These are phyloP conservation scores for Peribatodes rhomboidaria DNA, from an alignment of 2,888 invertebrate genomes.

Conservation along the genomic window DNA sequence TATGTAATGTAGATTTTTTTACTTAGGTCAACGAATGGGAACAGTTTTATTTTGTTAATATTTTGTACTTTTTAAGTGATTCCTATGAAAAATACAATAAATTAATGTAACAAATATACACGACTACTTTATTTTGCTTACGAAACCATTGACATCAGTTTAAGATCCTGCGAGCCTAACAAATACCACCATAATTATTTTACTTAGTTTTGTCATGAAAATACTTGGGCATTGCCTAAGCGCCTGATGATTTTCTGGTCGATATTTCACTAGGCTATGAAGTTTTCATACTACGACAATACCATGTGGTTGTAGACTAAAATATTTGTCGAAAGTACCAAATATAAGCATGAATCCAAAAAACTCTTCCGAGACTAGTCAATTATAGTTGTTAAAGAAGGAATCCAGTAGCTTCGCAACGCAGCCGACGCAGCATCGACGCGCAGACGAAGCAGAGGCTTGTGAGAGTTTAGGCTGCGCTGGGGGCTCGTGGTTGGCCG, in stretches of 20 bases:
- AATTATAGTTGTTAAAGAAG: conserved; percentile 68
- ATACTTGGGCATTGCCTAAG: too few relatives aligned
- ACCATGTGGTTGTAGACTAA: background rate
- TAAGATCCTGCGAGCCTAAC: background rate
- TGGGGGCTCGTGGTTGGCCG: conserved; percentile 12
- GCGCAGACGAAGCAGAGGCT: conserved; percentile 40
- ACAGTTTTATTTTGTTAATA: conserved; percentile 45
- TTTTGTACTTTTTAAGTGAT: conserved; percentile 46
- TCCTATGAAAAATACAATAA: conserved; percentile 48
- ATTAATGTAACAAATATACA: conserved; percentile 37
- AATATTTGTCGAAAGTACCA: background rate
- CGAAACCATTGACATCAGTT: background rate
- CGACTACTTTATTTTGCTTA: conserved; percentile 7
- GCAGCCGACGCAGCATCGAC: conserved; percentile 65
- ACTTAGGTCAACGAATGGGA: conserved; percentile 40
- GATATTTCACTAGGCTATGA: background rate
- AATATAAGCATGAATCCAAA: background rate
- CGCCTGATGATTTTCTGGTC: background rate
- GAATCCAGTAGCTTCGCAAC: conserved; percentile 72
- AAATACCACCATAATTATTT: background rate
- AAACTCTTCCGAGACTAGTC: background rate
- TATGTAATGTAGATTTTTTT: conserved; percentile 28
- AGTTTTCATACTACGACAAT: background rate
- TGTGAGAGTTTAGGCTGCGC: conserved; percentile 27
- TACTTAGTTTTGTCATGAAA: too few relatives aligned